phyloP scores from a whole-genome alignment of 2,797 vertebrate genomes.

The Epinephelus malabaricus region DNA sequence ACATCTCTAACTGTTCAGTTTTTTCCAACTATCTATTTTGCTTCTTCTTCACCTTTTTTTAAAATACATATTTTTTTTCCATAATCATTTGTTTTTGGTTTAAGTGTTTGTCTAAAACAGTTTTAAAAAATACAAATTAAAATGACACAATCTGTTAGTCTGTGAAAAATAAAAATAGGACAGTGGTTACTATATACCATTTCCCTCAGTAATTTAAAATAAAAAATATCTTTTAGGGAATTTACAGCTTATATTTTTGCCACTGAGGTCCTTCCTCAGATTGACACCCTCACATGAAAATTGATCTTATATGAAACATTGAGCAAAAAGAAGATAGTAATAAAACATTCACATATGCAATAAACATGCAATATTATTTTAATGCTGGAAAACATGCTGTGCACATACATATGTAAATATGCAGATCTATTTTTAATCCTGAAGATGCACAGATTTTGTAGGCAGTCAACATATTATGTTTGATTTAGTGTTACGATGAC shows the following conservation, averaged over 20 bases:
- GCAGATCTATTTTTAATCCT: constrained; percentile 78
- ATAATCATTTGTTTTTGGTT: background rate
- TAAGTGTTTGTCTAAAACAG: constrained; percentile 31
- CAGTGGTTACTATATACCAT: background rate
- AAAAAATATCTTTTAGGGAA: background rate
- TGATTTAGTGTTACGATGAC: constrained; percentile 53
- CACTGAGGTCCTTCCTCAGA: constrained; percentile 1
- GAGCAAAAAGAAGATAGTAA: constrained; percentile 48
- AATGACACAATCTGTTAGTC: background rate
- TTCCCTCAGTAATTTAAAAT: background rate
- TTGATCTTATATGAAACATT: constrained; percentile 27
- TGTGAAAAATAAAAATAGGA: background rate
- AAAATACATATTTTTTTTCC: background rate
- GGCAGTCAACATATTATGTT: constrained; percentile 50
- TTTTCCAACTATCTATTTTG: constrained; percentile 37
- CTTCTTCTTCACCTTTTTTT: constrained; percentile 29
- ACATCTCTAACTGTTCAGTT: constrained; percentile 23
- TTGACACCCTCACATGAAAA: constrained; percentile 37
- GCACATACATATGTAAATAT: constrained; percentile 81
- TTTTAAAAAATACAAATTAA: background rate
- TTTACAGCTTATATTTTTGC: constrained; percentile 24
- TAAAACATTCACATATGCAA: constrained; percentile 81
- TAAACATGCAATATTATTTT: constrained; percentile 81
- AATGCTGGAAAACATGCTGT: constrained; percentile 78
- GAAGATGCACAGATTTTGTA: constrained; percentile 69